Evolutionary conservation across 2,797 vertebrate species (phyloP), one percentile per base, ranked within the genome.

Genomic region (Ceyx erithaca): DNA sequence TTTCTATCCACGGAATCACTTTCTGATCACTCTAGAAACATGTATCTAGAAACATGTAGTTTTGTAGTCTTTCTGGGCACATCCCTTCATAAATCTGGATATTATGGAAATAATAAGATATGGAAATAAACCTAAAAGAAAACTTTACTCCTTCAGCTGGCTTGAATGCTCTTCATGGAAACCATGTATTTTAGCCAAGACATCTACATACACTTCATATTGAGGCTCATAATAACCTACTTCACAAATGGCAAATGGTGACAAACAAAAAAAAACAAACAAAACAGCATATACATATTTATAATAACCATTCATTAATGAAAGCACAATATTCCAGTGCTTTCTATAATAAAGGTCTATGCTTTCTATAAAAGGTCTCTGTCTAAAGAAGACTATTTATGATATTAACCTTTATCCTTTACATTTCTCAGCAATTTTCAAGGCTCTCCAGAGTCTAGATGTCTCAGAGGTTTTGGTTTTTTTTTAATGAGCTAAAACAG

Each of bases 201-300:
- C 25, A 67, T 68, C 33, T 73, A 19, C 35, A 33, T 25, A 30
- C 7, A 12, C 15, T 59, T 84, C 23, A 11, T 13, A 33, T 1
- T 41, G 15, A 82, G 30, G 46, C 11, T 75, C 21, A 55, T 18
- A 13, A 30, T 67, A 33, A 64, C 40, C 14, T 80, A 30, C 30
- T 64, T 33, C 12, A 63, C 14, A 10, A 37, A 10, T 9, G 40
- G 37, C 14, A 79, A 88, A 75, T 20, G 23, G 5, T 3, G 1
- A 51, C 40, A 73, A 33, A 78, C 15, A 10, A 58, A 48, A 63
- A 31, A 43, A 37, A 35, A 12, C 12, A 37, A 72, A 46, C 11
- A 7, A 35, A 66, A n/a, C 7, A 9, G 8, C 0, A 0, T n/a
- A 2, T 57, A 25, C 11, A 4, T 43, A 26, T 23, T 28, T 73